These are phyloP conservation scores for Prunella strophiata DNA, from an alignment of 2,797 vertebrate species.

Conservation along the genomic window DNA sequence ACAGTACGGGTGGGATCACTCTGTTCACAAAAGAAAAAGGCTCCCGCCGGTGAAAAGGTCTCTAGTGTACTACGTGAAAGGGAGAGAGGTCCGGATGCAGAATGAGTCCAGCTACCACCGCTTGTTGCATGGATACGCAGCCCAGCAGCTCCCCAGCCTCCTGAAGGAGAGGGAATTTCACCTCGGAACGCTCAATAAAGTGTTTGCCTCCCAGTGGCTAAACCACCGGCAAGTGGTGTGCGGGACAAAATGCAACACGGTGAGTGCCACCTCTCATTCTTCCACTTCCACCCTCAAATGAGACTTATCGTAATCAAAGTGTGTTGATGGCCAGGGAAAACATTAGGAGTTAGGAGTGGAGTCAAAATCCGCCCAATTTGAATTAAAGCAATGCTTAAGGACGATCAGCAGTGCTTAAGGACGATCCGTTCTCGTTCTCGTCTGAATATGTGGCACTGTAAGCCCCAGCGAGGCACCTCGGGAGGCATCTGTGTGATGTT, in stretches of 20 bases:
- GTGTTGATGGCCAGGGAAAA: background rate
- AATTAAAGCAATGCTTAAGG: background rate
- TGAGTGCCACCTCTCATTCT: constrained; percentile 70
- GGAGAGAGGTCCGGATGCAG: constrained; percentile 89
- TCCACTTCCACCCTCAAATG: too few relatives aligned
- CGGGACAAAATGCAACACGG: constrained; percentile 98
- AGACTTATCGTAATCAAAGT: fast-evolving
- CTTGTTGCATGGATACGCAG: constrained; percentile 88
- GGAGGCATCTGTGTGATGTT: background rate
- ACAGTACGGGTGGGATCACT: constrained; percentile 79
- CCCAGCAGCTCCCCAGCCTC: constrained; percentile 90
- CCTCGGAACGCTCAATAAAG: constrained; percentile 94
- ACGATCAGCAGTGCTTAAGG: background rate
- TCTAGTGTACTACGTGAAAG: constrained; percentile 91
- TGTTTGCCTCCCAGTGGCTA: constrained; percentile 98
- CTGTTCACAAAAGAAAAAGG: constrained; percentile 80
- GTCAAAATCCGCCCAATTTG: fast-evolving
- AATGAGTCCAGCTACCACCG: constrained; percentile 84
- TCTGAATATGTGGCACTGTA: background rate
- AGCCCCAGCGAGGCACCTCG: fast-evolving
- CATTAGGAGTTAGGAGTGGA: background rate
- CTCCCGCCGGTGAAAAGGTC: constrained; percentile 87
- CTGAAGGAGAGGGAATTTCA: constrained; percentile 93
- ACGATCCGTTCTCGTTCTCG: background rate
- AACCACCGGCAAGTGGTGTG: constrained; percentile 97